Evolutionary conservation across 2,113 vertebrate genomes (phyloP).

Genomic region (Ursus arctos): DNA sequence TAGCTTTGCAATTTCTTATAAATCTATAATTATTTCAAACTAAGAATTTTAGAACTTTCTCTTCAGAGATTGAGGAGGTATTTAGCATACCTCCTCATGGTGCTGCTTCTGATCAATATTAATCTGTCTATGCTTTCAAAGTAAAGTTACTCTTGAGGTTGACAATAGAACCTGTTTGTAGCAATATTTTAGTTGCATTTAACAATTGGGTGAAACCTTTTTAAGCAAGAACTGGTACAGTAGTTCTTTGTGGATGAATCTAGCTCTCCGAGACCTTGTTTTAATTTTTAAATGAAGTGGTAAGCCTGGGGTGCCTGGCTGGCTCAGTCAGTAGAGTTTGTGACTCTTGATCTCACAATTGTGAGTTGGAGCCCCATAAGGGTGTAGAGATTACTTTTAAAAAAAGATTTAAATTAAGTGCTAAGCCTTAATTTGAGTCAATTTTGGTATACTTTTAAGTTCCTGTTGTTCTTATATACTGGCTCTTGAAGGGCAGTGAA

Average conservation of each 20-base stretch:
- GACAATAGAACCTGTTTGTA: not conserved
- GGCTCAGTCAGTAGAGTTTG: not conserved
- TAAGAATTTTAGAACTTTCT: not conserved
- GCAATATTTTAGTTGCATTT: not conserved
- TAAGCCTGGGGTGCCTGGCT: not conserved
- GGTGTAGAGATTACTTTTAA: not conserved
- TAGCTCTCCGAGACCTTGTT: not conserved
- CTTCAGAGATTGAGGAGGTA: not conserved
- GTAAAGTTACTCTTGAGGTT: not conserved
- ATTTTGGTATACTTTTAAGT: not conserved
- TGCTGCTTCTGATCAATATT: not conserved
- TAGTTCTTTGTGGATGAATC: not conserved
- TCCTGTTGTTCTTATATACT: not conserved
- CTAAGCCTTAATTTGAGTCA: not conserved
- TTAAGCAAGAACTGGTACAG: not conserved
- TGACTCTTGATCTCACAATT: not conserved
- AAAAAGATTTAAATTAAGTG: not conserved
- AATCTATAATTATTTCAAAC: constrained; percentile 26
- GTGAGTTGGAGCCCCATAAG: not conserved
- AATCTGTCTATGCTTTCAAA: not conserved
- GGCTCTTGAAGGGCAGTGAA: not conserved
- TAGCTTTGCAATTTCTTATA: constrained; percentile 9
- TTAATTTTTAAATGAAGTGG: not conserved
- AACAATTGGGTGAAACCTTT: not conserved
- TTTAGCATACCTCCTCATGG: not conserved